Conservation (phyloP, 2,888 invertebrate genomes). For the Boloria euphrosyne region DNA sequence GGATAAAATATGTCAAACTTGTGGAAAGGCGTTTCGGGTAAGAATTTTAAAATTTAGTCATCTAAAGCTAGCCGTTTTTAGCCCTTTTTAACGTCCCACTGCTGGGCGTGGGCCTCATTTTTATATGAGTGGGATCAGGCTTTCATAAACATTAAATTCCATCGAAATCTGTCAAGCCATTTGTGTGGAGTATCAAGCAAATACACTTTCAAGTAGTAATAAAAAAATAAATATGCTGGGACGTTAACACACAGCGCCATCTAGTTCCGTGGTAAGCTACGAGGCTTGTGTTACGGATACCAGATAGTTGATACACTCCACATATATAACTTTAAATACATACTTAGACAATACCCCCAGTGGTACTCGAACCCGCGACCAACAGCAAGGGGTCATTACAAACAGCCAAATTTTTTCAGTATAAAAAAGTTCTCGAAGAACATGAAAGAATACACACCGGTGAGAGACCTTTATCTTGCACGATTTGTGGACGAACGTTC, state of each 20-base stretch:
- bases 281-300: no score
- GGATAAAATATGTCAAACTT: slow-evolving; percentile 66
- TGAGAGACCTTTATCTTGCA: slow-evolving; percentile 62
- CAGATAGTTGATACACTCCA: no score
- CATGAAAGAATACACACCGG: slow-evolving; percentile 67
- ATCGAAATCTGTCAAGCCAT: no score
- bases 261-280: no score
- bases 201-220: no score
- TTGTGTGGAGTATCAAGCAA: no score
- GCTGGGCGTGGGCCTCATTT: not conserved
- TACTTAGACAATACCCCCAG: no score
- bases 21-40: slow-evolving; percentile 66
- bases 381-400: not conserved
- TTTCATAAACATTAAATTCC: no score
- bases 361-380: not conserved
- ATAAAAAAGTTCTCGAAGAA: slow-evolving; percentile 48
- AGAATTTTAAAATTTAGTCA: slow-evolving; percentile 20
- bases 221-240: no score
- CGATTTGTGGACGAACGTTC: slow-evolving; percentile 62
- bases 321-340: not conserved
- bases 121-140: no score
- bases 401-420: not conserved
- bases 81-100: not conserved
- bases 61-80: not conserved
- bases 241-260: no score